Percentiles rank a stretch among this genome's conserved stretches.
Conservation (phyloP, 2,113 vertebrate genomes). For the Salvelinus namaycush region DNA sequence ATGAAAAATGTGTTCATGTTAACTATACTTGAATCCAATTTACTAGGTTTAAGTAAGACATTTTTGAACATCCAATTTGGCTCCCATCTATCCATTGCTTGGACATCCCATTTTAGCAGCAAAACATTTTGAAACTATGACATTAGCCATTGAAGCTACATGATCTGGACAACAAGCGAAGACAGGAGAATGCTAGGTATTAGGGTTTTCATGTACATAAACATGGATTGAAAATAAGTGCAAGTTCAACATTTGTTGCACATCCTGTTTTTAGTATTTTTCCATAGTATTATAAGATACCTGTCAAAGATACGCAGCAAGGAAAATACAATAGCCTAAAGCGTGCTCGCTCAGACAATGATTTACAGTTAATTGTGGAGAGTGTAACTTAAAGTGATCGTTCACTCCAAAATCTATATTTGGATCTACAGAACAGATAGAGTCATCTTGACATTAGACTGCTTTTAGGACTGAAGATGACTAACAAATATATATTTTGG, state of each 20-base stretch:
- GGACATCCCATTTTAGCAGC: constrained; percentile 77
- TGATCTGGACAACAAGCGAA: constrained; percentile 13
- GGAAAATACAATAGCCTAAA: no score
- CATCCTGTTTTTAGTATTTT: constrained; percentile 6
- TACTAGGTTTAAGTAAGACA: constrained; percentile 28
- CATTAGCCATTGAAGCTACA: constrained; percentile 56
- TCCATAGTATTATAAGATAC: background rate
- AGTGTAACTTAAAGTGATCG: no score
- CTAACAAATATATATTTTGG: no score
- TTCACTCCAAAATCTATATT: no score
- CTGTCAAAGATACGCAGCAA: no score
- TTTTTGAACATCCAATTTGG: constrained; percentile 54
- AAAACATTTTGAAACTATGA: constrained; percentile 79
- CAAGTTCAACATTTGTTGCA: constrained; percentile 31
- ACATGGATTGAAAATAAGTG: constrained; percentile 54
- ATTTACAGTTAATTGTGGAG: no score
- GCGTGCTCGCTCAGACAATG: background rate
- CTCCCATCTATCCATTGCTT: constrained; percentile 53
- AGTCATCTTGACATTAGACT: no score
- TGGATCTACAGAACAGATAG: no score
- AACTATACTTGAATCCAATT: background rate
- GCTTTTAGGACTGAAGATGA: no score
- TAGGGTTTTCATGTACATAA: constrained; percentile 14
- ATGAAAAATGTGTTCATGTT: constrained; percentile 14
- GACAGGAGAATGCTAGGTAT: constrained; percentile 20